phyloP scores from a whole-genome alignment of 2,113 vertebrate species.

The Caloenas nicobarica region DNA sequence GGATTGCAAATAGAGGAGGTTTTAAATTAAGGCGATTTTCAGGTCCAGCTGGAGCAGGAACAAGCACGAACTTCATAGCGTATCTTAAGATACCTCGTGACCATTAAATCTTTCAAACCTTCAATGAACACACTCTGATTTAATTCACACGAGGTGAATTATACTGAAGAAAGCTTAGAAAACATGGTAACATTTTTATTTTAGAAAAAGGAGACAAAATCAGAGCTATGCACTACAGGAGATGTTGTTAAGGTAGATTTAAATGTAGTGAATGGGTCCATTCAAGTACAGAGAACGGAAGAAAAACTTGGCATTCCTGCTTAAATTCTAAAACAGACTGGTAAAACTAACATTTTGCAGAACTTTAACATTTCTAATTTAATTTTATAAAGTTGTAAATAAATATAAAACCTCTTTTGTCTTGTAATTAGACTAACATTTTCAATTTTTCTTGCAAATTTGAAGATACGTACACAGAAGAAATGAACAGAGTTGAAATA shows the following conservation, averaged over 20 bases:
- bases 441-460: background rate
- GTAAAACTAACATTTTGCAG: background rate
- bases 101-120: background rate
- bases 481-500: background rate
- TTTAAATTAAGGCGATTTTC: background rate
- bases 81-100: rapidly evolving
- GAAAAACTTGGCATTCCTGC: background rate
- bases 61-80: background rate
- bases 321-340: background rate
- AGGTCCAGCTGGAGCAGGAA: background rate
- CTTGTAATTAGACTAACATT: background rate
- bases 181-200: background rate
- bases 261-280: background rate
- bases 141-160: background rate
- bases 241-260: background rate
- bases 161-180: background rate
- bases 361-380: no score
- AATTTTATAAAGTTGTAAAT: background rate
- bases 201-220: background rate
- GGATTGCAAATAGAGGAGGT: background rate
- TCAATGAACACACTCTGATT: background rate
- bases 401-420: background rate
- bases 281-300: background rate
- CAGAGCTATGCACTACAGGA: background rate
- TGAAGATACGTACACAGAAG: background rate